phyloP scores from a whole-genome alignment of 1,140 invertebrate genomes.

The Apis cerana region DNA sequence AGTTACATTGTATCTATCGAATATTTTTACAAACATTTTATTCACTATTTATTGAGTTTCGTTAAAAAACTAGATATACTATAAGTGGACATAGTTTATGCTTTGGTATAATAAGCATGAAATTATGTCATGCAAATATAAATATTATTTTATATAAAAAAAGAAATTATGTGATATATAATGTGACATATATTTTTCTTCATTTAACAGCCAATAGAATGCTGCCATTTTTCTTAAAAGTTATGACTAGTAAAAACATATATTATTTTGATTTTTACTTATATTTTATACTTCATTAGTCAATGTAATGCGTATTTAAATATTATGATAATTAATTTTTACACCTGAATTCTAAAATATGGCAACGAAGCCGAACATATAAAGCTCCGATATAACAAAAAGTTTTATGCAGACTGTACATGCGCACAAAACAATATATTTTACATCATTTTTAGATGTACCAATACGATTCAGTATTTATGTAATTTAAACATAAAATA shows the following conservation, averaged over 20 bases:
- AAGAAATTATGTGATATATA: neutral
- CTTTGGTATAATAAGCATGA: constrained; percentile 28
- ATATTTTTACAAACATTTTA: neutral
- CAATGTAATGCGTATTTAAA: neutral
- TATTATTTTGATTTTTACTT: neutral
- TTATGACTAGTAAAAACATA: neutral
- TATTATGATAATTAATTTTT: neutral
- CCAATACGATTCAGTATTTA: constrained; percentile 17
- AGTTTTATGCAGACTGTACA: constrained; percentile 46
- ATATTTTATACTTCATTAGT: neutral
- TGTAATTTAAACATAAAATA: constrained; percentile 78
- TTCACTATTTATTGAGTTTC: neutral
- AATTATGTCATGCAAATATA: constrained; percentile 5
- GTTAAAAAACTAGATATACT: constrained; percentile 32
- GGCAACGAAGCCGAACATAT: neutral
- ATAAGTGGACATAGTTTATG: constrained; percentile 19
- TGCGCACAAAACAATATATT: constrained; percentile 40
- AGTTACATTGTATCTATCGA: constrained; percentile 19
- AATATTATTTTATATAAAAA: neutral
- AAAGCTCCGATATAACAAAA: constrained; percentile 19
- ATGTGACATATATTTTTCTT: neutral
- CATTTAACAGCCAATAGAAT: neutral
- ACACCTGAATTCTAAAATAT: neutral
- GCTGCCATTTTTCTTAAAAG: neutral
- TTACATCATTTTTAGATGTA: constrained; percentile 6